These are phyloP conservation scores for Acronicta aceris DNA, from an alignment of 2,888 invertebrate species.

Conservation along the genomic window DNA sequence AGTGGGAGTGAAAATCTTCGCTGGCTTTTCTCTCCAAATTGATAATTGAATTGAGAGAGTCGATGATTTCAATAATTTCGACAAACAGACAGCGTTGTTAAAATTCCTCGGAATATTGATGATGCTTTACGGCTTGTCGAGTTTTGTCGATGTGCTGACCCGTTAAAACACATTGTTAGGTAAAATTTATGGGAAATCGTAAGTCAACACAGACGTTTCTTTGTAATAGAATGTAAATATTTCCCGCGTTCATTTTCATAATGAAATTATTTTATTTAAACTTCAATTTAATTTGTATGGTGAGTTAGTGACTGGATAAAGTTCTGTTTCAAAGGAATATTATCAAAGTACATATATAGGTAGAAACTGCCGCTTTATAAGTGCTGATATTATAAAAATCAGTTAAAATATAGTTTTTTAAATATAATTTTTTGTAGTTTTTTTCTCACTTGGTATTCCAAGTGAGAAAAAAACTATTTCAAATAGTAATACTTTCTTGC, in stretches of 20 bases:
- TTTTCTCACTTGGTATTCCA: too few relatives aligned
- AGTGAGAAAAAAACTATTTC: constrained; percentile 27
- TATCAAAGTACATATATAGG: too few relatives aligned
- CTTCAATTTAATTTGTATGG: constrained; percentile 6
- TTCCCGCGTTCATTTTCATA: constrained; percentile 39
- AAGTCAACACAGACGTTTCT: constrained; percentile 64
- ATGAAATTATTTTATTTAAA: constrained; percentile 20
- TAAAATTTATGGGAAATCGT: constrained; percentile 69
- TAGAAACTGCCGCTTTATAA: too few relatives aligned
- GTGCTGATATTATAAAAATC: too few relatives aligned
- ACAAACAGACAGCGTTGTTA: constrained; percentile 52
- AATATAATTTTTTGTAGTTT: too few relatives aligned
- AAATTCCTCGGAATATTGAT: constrained; percentile 57
- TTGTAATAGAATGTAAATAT: constrained; percentile 62
- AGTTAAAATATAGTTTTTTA: too few relatives aligned
- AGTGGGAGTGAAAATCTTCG: constrained; percentile 22
- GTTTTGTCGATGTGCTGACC: constrained; percentile 60
- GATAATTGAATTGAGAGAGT: constrained; percentile 47
- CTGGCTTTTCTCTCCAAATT: constrained; percentile 42
- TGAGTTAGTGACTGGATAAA: background rate
- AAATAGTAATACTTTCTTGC: background rate
- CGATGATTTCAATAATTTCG: constrained; percentile 56
- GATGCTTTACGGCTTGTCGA: constrained; percentile 62
- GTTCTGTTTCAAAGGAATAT: background rate
- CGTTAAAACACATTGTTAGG: constrained; percentile 61